These are phyloP conservation scores for Ceriagrion tenellum DNA, from an alignment of 2,888 invertebrate genomes.

Conservation along the genomic window DNA sequence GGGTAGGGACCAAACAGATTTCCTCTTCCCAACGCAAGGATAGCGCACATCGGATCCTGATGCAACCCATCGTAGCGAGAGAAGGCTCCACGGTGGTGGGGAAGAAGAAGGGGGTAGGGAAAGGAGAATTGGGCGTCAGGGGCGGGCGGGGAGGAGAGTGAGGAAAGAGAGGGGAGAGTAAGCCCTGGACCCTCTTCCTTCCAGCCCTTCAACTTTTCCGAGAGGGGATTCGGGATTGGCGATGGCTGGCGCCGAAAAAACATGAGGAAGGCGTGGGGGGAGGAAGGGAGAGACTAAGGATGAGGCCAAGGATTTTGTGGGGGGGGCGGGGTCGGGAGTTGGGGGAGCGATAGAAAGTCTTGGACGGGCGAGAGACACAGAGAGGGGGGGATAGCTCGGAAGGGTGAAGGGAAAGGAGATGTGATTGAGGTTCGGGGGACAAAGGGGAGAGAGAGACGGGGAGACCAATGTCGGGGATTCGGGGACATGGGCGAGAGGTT, in stretches of 20 bases:
- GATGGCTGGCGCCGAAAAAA: neutral
- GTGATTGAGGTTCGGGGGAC: neutral
- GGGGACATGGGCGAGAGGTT: neutral
- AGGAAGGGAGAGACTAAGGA: neutral
- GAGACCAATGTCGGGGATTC: neutral
- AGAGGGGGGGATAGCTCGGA: neutral
- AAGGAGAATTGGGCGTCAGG: no score
- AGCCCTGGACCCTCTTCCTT: neutral
- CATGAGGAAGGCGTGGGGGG: neutral
- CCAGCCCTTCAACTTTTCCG: neutral
- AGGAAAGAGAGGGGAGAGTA: neutral
- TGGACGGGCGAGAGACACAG: neutral
- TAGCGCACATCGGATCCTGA: conserved; percentile 20
- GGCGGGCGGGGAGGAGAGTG: no score
- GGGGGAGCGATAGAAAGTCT: neutral
- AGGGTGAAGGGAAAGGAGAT: neutral
- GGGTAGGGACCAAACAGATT: no score
- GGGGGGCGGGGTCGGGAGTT: neutral
- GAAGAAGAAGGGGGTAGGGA: neutral
- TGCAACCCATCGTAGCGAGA: neutral
- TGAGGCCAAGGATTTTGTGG: neutral
- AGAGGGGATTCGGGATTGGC: neutral
- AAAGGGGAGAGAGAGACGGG: neutral
- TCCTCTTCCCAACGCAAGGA: neutral
- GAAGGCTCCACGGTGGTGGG: neutral